Conservation (phyloP, 1,140 invertebrate species). For the Streblospio benedicti region DNA sequence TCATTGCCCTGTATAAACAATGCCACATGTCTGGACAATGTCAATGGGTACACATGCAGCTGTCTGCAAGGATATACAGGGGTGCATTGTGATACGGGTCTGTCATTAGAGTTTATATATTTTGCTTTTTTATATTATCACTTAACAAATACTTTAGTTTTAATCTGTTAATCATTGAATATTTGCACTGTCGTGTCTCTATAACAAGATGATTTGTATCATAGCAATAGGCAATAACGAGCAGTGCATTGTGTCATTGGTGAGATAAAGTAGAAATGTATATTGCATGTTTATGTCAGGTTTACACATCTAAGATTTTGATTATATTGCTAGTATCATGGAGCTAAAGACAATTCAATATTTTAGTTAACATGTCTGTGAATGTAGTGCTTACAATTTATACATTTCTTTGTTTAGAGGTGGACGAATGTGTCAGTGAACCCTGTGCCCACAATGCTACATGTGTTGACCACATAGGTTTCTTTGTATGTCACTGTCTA, state of each 20-base stretch:
- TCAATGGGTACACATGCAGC: slow-evolving; percentile 23
- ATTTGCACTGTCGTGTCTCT: no score
- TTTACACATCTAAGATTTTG: slow-evolving; percentile 35
- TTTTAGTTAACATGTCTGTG: slow-evolving; percentile 52
- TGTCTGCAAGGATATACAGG: slow-evolving; percentile 15
- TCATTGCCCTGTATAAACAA: slow-evolving; percentile 23
- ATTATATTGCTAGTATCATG: slow-evolving; percentile 23
- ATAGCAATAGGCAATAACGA: no score
- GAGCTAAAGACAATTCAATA: slow-evolving; percentile 24
- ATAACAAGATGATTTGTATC: no score
- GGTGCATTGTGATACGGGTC: slow-evolving; percentile 45
- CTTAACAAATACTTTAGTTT: no score
- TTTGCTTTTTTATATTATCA: no score
- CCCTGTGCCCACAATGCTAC: not conserved
- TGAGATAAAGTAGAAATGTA: no score
- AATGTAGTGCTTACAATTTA: no score
- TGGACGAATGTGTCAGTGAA: not conserved
- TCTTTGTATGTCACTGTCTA: slow-evolving; percentile 4
- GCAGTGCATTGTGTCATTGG: no score
- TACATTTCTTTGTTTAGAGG: slow-evolving; percentile 2
- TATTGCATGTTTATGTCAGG: no score
- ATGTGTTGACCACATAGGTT: not conserved
- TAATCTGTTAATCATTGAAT: no score
- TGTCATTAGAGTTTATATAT: no score
- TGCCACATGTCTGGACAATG: slow-evolving; percentile 66